Evolutionary conservation across 92 coral and sea anemone genomes (phyloP).

Genomic region (Epizoanthus scotinus): DNA sequence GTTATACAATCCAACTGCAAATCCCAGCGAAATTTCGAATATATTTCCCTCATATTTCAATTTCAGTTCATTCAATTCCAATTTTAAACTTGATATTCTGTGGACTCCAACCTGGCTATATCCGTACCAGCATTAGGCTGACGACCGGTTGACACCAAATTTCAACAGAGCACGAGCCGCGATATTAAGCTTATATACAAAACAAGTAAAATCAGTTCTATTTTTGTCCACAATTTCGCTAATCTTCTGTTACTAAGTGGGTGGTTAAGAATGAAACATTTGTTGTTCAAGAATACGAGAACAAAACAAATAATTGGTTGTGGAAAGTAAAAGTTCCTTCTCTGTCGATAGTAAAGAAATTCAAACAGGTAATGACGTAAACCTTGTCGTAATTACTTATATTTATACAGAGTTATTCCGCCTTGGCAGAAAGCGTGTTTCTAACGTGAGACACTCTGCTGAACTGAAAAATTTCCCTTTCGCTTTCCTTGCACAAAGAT

Average conservation of each 20-base stretch:
- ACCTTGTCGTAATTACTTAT: not conserved
- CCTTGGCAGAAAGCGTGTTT: not conserved
- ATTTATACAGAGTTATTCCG: not conserved
- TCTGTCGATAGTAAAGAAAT: not conserved
- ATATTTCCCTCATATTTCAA: too few species aligned
- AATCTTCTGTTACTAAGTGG: not conserved
- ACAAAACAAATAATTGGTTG: not conserved
- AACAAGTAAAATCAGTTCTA: not conserved
- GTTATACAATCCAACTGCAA: not conserved
- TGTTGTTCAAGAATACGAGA: not conserved
- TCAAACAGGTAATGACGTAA: not conserved
- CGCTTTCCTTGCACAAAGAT: too few species aligned
- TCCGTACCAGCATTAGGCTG: conserved; percentile 21
- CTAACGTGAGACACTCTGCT: not conserved
- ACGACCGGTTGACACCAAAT: not conserved
- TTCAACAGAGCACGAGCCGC: not conserved
- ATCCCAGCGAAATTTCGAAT: not conserved
- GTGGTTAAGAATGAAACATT: not conserved
- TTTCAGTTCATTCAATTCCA: too few species aligned
- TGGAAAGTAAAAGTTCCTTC: conserved; percentile 16
- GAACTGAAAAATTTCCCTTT: too few species aligned
- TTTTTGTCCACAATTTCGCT: not conserved
- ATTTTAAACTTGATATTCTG: too few species aligned
- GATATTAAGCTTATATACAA: not conserved
- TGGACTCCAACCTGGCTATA: too few species aligned